These are phyloP conservation scores for Xylocopa sonorina DNA, from an alignment of 1,140 invertebrate genomes.

Conservation along the genomic window DNA sequence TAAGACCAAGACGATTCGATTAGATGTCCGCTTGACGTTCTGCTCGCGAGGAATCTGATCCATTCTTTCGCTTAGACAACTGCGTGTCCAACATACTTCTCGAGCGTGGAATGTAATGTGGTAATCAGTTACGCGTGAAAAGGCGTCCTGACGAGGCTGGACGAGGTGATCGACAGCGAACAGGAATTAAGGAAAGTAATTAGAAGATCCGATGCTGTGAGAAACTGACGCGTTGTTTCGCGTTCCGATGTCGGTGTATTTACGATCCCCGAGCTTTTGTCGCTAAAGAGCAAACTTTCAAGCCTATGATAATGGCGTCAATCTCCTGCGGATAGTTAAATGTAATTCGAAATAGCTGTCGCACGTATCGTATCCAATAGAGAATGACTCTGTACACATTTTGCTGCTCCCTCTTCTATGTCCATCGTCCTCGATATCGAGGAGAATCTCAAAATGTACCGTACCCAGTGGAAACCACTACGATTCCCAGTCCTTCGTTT, in stretches of 20 bases:
- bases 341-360: too few relatives aligned
- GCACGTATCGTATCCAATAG: too few relatives aligned
- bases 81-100: neutral
- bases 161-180: slow-evolving; percentile 28
- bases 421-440: neutral
- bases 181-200: slow-evolving; percentile 24
- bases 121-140: slow-evolving; percentile 29
- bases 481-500: too few relatives aligned
- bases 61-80: slow-evolving; percentile 1
- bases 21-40: neutral
- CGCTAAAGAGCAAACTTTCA: neutral
- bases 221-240: slow-evolving; percentile 10
- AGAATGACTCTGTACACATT: too few relatives aligned
- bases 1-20: neutral
- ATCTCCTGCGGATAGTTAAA: neutral
- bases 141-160: slow-evolving; percentile 12
- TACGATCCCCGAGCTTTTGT: neutral
- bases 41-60: slow-evolving; percentile 3
- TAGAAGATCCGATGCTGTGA: slow-evolving; percentile 12
- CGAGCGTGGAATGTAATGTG: slow-evolving; percentile 18
- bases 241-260: neutral
- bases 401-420: too few relatives aligned
- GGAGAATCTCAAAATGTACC: too few relatives aligned
- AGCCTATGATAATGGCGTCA: neutral
- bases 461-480: too few relatives aligned